Base-by-base conservation (phyloP, 2,888 invertebrate species). In the Ophion obscuratus region DNA sequence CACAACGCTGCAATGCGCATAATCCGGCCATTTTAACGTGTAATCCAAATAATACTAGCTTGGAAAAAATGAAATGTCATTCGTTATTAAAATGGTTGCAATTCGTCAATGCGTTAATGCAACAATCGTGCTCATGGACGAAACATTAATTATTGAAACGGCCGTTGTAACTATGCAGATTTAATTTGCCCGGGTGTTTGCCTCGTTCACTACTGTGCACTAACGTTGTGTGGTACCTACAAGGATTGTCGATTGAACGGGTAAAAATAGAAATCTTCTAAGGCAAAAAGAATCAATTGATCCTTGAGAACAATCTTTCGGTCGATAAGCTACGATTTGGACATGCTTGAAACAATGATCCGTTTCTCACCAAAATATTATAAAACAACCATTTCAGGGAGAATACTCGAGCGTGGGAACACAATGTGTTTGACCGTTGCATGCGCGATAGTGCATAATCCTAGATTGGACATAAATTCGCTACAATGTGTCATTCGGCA, bases 61-160 rank as follows among this genome's bases (percentile, higher is more conserved):
- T 24, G 24, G 24, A 24, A 24, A 24, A 24, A 24, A 24, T 24
- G 24, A 1, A 24, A 24, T 24, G 24, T 1, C 24, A 24, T 24
- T 24, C 24, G 24, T 24, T 24, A 24, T 24, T 24, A 24, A 24
- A 24, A 24, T 24, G 24, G 24, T 24, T 1, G 24, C 24, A 24
- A 74, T 86, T 67, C 85, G 68, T 64, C 81, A 79, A 86, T 78
- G 86, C 89, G 90, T 91, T 91, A 90, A 91, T 90, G 89, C 84
- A 87, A 88, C 89, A 88, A 89, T 90, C 87, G 88, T 88, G 75
- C 79, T 77, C 85, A 86, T 87, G 87, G 85, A 82, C 87, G 84
- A 88, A 53, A 89, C 88, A 82, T 89, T 88, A 87, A 89, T 89
- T 86, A 90, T 87, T 88, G 78, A 85, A 87, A 83, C 78, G 31